Base-by-base conservation (phyloP, 1,140 invertebrate species). In the Cylas formicarius region DNA sequence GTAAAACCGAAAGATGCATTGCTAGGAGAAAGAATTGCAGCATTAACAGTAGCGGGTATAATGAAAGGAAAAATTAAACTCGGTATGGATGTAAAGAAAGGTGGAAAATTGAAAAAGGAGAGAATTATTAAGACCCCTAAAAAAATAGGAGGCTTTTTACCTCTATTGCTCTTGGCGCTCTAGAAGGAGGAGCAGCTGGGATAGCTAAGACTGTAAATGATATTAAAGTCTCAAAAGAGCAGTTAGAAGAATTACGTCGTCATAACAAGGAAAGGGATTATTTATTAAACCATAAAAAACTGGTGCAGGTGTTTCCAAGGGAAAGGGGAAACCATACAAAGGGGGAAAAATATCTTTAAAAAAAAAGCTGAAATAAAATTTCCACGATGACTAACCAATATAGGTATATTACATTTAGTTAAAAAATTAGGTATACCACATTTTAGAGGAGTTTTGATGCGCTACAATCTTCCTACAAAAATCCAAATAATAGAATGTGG, bases 371-470 rank as follows among this genome's bases (percentile, higher is more conserved):
- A n/a, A n/a, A n/a, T n/a, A n/a, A n/a, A n/a, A n/a, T n/a, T n/a
- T n/a, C n/a, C n/a, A n/a, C n/a, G 55, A 26, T 24, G 55, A 16
- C 41, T 56, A 14, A 53, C 36, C 32, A 40, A 55, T 40, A 8
- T 44, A 3, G 59, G 60, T 49, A 44, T 61, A 35, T 16, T 41
- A 20, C 46, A 53, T 24, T 44, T 47, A 50, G 50, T 34, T 10
- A 22, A 17, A 33, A 45, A 53, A 32, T 31, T 39, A 10, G 32
- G 50, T 31, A 58, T 59, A 21, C 55, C 56, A 38, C 24, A 57
- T 47, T 61, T 63, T 57, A 24, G 61, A 49, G 61, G 60, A 19
- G 56, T 62, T 2, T 63, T 56, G 49, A 63, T 63, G 62, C 51
- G 56, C 28, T 49, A 62, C 51, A 49, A 23, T 43, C 45, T 64